Conservation (phyloP, 2,888 invertebrate genomes). For the Chrysopilus asiliformis region DNA sequence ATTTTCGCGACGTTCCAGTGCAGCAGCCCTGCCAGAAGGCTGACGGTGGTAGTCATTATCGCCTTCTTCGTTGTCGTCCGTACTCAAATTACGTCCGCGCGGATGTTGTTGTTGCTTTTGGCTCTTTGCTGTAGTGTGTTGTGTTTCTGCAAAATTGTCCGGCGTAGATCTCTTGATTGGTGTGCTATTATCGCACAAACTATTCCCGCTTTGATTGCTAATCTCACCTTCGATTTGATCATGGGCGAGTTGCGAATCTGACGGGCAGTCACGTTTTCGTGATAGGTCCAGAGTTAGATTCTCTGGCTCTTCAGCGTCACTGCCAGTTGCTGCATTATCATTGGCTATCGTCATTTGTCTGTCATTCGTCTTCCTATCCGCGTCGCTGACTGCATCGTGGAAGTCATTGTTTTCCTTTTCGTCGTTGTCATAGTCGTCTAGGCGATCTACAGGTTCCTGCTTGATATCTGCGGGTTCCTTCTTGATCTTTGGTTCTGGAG, state of each 20-base stretch:
- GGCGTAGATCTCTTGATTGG: no score
- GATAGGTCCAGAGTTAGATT: constrained; percentile 17
- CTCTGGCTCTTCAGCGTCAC: constrained; percentile 11
- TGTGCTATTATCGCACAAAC: no score
- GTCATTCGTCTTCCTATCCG: background rate
- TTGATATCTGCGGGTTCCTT: constrained; percentile 8
- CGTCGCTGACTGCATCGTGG: background rate
- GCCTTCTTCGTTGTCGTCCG: constrained; percentile 10
- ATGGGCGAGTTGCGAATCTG: constrained; percentile 4
- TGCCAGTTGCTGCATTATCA: background rate
- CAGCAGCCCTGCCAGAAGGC: background rate
- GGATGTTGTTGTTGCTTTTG: no score
- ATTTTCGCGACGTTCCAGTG: background rate
- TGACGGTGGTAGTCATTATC: background rate
- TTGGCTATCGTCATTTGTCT: background rate
- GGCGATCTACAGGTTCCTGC: constrained; percentile 7
- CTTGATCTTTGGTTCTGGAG: constrained; percentile 5
- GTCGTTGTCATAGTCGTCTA: background rate
- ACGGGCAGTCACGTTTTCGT: constrained; percentile 11
- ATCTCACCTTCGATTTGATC: constrained; percentile 5
- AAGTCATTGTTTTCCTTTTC: constrained; percentile 1
- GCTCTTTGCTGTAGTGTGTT: no score
- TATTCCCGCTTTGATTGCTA: background rate
- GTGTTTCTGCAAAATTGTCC: constrained; percentile 12
- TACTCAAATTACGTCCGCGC: no score